These are phyloP conservation scores for Penelope pileata DNA, from an alignment of 2,113 vertebrate species.

Conservation along the genomic window DNA sequence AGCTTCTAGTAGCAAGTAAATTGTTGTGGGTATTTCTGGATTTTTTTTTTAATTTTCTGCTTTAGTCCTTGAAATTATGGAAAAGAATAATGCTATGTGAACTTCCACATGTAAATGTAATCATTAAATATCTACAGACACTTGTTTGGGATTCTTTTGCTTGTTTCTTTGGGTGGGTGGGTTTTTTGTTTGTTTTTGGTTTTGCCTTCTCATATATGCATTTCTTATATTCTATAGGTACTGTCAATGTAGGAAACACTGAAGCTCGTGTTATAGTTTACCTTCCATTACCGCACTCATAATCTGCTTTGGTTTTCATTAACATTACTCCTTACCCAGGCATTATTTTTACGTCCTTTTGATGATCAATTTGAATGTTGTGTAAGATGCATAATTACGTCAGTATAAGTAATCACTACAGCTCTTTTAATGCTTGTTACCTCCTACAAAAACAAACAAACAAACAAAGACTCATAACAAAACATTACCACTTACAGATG, in stretches of 20 bases:
- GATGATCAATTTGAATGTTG: not conserved
- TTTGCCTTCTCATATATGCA: not conserved
- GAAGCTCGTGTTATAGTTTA: not conserved
- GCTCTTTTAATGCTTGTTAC: not conserved
- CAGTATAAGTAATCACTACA: not conserved
- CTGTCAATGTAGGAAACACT: not conserved
- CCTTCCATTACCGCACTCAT: not conserved
- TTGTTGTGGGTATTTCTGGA: too few relatives aligned
- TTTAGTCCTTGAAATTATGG: not conserved
- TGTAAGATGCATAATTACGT: not conserved
- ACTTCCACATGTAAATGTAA: not conserved
- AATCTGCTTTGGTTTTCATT: not conserved
- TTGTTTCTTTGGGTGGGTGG: not conserved
- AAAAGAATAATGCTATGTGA: not conserved
- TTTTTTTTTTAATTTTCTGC: not conserved
- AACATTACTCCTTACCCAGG: not conserved
- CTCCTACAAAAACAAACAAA: not conserved
- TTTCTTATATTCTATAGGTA: not conserved
- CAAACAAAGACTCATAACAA: not conserved
- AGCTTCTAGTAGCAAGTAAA: not conserved
- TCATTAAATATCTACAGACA: not conserved
- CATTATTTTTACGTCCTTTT: not conserved
- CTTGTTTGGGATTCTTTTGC: not conserved
- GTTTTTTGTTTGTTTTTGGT: not conserved
- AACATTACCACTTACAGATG: too few relatives aligned